Percentiles rank a stretch among this genome's conserved stretches.
phyloP scores from a whole-genome alignment of 2,888 invertebrate genomes.

The Chrysolina americana region DNA sequence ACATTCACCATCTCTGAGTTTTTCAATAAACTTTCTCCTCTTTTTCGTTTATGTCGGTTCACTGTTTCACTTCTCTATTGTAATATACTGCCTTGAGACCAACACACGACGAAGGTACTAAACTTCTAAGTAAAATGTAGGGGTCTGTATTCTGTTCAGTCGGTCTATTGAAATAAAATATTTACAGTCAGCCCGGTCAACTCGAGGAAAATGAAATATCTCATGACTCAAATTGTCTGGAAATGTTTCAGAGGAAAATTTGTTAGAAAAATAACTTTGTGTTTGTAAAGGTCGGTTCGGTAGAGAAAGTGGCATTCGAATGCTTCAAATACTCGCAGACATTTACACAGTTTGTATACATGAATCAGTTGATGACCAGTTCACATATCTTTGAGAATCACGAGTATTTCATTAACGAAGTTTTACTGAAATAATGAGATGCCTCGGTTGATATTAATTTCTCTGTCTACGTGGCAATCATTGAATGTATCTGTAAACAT shows the following conservation, averaged over 20 bases:
- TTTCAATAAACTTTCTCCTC: slow-evolving; percentile 17
- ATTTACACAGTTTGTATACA: too few relatives aligned
- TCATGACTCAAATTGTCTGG: slow-evolving; percentile 6
- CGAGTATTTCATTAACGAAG: too few relatives aligned
- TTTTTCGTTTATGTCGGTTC: slow-evolving; percentile 2
- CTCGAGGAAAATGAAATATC: slow-evolving; percentile 26
- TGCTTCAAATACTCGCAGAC: too few relatives aligned
- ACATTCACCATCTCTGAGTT: slow-evolving; percentile 16
- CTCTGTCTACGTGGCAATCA: too few relatives aligned
- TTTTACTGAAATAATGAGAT: too few relatives aligned
- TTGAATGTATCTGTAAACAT: too few relatives aligned
- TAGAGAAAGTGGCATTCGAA: not conserved
- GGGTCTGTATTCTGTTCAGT: slow-evolving; percentile 20
- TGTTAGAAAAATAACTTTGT: not conserved
- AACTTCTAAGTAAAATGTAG: slow-evolving; percentile 29
- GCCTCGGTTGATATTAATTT: too few relatives aligned
- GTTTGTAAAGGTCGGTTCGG: not conserved
- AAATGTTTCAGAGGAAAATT: not conserved
- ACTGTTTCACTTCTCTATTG: slow-evolving; percentile 15
- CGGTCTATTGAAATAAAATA: slow-evolving; percentile 31
- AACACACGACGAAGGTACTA: slow-evolving; percentile 23
- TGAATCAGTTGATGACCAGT: too few relatives aligned
- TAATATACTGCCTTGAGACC: slow-evolving; percentile 22
- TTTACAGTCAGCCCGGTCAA: slow-evolving; percentile 23
- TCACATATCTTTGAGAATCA: too few relatives aligned